A percentile compares a stretch with the other conserved stretches of the same genome.
Evolutionary conservation across 2,888 invertebrate species (phyloP).

Genomic region (Aquatica leii): DNA sequence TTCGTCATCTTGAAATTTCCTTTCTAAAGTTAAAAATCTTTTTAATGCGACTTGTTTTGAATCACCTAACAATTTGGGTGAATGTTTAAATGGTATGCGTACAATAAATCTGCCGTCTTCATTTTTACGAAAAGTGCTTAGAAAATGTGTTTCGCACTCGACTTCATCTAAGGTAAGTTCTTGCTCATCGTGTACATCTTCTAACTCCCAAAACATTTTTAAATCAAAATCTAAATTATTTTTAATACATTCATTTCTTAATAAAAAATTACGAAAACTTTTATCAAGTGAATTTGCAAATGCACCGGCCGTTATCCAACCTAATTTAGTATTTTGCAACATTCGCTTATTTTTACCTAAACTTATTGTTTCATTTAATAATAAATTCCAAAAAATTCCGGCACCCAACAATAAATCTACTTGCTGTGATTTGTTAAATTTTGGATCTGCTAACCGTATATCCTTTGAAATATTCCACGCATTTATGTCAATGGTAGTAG

Average conservation of each 20-base stretch:
- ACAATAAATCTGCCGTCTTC: not conserved
- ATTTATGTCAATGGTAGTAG: too few species aligned
- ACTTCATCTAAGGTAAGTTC: not conserved
- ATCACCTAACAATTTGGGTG: not conserved
- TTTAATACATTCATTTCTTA: not conserved
- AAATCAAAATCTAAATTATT: not conserved
- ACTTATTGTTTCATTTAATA: not conserved
- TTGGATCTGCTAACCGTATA: not conserved
- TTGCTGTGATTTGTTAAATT: not conserved
- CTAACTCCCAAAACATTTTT: not conserved
- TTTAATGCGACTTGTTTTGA: not conserved
- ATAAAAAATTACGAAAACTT: not conserved
- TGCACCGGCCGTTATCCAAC: not conserved
- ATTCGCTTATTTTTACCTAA: not conserved
- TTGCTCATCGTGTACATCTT: not conserved
- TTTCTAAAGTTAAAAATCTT: not conserved
- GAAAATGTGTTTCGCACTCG: not conserved
- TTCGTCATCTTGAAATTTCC: not conserved
- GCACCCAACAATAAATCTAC: not conserved
- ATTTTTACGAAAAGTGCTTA: not conserved
- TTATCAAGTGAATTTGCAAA: not conserved
- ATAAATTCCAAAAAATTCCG: not conserved
- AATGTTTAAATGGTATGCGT: not conserved
- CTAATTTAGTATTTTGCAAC: not conserved
- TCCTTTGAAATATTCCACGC: too few species aligned